These are phyloP conservation scores for Melipona beecheii DNA, from an alignment of 2,888 invertebrate species.

Conservation along the genomic window DNA sequence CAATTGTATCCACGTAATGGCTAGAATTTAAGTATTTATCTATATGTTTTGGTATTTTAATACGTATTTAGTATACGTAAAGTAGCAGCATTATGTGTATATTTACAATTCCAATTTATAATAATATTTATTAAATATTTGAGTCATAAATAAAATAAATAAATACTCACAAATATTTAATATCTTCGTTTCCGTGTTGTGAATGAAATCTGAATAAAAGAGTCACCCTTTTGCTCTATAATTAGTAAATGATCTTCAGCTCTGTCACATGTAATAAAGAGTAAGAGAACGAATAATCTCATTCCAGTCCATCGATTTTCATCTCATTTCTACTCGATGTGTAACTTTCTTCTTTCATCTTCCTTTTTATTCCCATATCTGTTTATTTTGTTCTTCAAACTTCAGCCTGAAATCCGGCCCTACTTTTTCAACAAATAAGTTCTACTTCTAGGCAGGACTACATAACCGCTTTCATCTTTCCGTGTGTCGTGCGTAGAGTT, in stretches of 20 bases:
- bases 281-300: background rate
- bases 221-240: background rate
- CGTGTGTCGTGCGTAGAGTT: slow-evolving; percentile 8
- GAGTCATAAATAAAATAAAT: background rate
- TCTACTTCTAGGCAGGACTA: slow-evolving; percentile 8
- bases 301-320: background rate
- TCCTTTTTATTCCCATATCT: background rate
- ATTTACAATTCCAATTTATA: too few relatives aligned
- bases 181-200: background rate
- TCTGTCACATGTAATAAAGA: background rate
- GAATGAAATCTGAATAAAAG: background rate
- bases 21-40: background rate
- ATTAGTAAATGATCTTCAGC: background rate
- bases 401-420: background rate
- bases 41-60: too few relatives aligned
- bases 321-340: background rate
- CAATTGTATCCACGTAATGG: background rate
- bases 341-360: background rate
- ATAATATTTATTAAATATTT: background rate
- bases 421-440: background rate
- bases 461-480: slow-evolving; percentile 33
- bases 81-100: too few relatives aligned
- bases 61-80: too few relatives aligned
- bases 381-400: slow-evolving; percentile 18
- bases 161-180: background rate